Conservation (phyloP, 2,888 invertebrate genomes). For the Pterostichus madidus region DNA sequence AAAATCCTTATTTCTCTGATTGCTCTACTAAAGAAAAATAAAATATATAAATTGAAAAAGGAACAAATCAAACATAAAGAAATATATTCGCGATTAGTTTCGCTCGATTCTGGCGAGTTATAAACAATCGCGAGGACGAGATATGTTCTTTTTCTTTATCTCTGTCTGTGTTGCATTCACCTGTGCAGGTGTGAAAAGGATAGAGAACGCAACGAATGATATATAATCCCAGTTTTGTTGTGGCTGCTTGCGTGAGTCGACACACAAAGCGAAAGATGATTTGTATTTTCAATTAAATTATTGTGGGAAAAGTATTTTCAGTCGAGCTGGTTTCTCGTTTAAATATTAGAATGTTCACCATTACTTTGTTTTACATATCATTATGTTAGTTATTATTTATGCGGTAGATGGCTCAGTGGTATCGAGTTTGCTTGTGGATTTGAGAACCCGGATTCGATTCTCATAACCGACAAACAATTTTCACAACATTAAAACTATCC, state of each 20-base stretch:
- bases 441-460: too few relatives aligned
- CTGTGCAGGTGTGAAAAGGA: slow-evolving; percentile 18
- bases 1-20: too few relatives aligned
- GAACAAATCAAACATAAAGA: slow-evolving; percentile 9
- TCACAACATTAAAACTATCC: too few relatives aligned
- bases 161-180: neutral
- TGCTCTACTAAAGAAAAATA: neutral
- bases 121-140: slow-evolving; percentile 50
- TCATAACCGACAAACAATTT: too few relatives aligned
- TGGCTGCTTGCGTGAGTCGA: slow-evolving; percentile 45
- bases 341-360: neutral
- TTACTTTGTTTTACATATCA: too few relatives aligned
- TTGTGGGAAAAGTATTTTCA: slow-evolving; percentile 50
- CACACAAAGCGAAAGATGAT: slow-evolving; percentile 53
- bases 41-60: slow-evolving; percentile 3
- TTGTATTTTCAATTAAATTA: slow-evolving; percentile 65
- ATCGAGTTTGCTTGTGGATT: too few relatives aligned
- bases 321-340: slow-evolving; percentile 4
- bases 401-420: too few relatives aligned
- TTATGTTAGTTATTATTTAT: too few relatives aligned
- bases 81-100: slow-evolving; percentile 54
- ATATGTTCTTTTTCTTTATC: slow-evolving; percentile 40
- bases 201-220: slow-evolving; percentile 37
- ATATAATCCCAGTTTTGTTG: slow-evolving; percentile 60
- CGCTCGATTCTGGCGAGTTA: slow-evolving; percentile 46